Evolutionary conservation across 2,113 vertebrate genomes (phyloP), one percentile per base, ranked within the genome.

Genomic region (Orycteropus afer): DNA sequence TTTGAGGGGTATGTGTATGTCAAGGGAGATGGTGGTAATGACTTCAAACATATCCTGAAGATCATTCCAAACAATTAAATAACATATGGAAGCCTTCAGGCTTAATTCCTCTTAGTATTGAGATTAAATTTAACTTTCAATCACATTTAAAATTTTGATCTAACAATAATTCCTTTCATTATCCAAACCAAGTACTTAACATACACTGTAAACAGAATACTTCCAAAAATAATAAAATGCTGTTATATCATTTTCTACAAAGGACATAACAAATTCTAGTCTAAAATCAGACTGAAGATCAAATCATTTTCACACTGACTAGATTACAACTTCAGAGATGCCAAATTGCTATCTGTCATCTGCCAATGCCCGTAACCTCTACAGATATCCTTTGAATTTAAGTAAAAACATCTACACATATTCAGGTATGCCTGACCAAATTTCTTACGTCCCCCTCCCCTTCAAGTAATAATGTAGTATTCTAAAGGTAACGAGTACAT

Each of bases 111-210:
- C 32, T 80, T 71, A 85, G 34, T 47, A 79, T 7, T 69, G 32
- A 90, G n/a, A 91, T n/a, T 79, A 67, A 92, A 92, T 89, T 95
- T 86, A 88, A 55, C 34, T 93, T 92, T 85, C 9, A 15, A 84
- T n/a, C 8, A 55, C 53, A 55, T 71, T 94, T 94, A 85, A 96
- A 93, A 94, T 81, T 77, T 15, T 94, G 37, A n/a, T 76, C 29
- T 92, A 63, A 80, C 49, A 67, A 25, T 20, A 79, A 77, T 65
- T 93, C 14, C 61, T 92, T 90, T 91, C 71, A 92, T 79, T 67
- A 57, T 63, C 20, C 90, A 93, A 90, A 76, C 25, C 57, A 96
- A 95, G 32, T 15, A 92, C 29, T 65, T 67, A 91, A 84, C 10
- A 81, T 71, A 40, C 0, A 86, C 7, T 83, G 53, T 91, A 59